Base-by-base conservation (phyloP, 2,113 vertebrate species). In the Prunella himalayana region DNA sequence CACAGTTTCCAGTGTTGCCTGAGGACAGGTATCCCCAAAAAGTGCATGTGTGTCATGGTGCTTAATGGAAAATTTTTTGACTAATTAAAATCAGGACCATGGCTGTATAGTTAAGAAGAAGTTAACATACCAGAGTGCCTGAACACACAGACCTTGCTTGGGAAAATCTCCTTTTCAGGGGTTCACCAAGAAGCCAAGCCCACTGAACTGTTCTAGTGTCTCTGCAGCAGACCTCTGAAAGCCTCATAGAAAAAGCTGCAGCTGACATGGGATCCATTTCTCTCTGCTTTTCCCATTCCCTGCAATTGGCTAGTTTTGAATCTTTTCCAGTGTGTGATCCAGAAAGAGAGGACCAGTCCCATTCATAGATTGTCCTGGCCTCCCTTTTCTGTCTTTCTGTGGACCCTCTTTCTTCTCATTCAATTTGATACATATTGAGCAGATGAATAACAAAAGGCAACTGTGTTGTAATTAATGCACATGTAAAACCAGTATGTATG, bases 401-500 rank as follows among this genome's bases (percentile, higher is more conserved):
- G 10, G 17, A 66, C 79, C 42, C 54, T 91, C 73, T 89, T 83
- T 83, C 94, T 96, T 90, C 89, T 95, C 72, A 78, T 85, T 70
- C 81, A 82, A 64, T 95, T 94, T 95, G 86, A 96, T 92, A 95
- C 82, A 90, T 88, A 94, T 63, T 95, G 92, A 97, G 88, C 88
- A 94, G 66, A 54, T 86, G 15, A 79, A 61, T 72, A 95, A 90
- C 84, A 97, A 92, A 96, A 95, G 59, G 60, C 84, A 96, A 95
- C 85, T 64, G 50, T 56, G 65, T 72, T 94, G 64, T 97, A 97
- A 98, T 98, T 97, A 97, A 97, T 97, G 96, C 96, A 96, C 92
- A 80, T 88, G 97, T 96, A 97, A 98, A 97, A 95, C 82, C 88
- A 87, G 79, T 92, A 96, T 93, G 97, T 96, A 96, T 93, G 97